Evolutionary conservation across 2,797 vertebrate species (phyloP).

Genomic region (Chaenodraco wilsoni): DNA sequence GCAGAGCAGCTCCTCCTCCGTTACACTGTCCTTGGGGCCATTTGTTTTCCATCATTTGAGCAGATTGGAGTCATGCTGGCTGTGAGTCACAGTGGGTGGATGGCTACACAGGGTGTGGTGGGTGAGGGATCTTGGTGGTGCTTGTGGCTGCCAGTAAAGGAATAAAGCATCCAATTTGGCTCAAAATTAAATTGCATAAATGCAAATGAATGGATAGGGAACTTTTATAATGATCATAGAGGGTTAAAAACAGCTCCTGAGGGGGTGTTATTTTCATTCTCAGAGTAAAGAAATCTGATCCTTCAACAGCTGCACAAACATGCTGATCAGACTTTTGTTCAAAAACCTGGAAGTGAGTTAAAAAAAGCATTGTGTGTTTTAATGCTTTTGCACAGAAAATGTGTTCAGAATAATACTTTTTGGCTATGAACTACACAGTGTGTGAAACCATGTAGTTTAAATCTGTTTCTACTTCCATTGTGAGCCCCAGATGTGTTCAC

Average conservation of each 20-base stretch:
- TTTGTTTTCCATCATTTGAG: constrained; percentile 74
- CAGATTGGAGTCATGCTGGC: constrained; percentile 69
- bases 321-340: not conserved
- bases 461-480: constrained; percentile 39
- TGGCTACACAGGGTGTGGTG: constrained; percentile 78
- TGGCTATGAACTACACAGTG: constrained; percentile 29
- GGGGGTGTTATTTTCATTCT: constrained; percentile 6
- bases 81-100: constrained; percentile 79
- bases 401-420: not conserved
- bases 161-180: constrained; percentile 66
- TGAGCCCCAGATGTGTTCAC: constrained; percentile 73
- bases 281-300: constrained; percentile 7
- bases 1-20: constrained; percentile 51
- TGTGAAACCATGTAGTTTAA: constrained; percentile 28
- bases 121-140: constrained; percentile 55
- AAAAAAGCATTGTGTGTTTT: not conserved
- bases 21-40: constrained; percentile 61
- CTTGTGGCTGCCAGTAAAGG: constrained; percentile 52
- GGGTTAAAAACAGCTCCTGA: constrained; percentile 39
- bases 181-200: constrained; percentile 60
- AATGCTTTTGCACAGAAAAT: constrained; percentile 12
- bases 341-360: constrained; percentile 4
- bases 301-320: constrained; percentile 30
- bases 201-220: constrained; percentile 58
- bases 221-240: constrained; percentile 43